phyloP scores from a whole-genome alignment of 2,888 invertebrate genomes.

The Xylota sylvarum region DNA sequence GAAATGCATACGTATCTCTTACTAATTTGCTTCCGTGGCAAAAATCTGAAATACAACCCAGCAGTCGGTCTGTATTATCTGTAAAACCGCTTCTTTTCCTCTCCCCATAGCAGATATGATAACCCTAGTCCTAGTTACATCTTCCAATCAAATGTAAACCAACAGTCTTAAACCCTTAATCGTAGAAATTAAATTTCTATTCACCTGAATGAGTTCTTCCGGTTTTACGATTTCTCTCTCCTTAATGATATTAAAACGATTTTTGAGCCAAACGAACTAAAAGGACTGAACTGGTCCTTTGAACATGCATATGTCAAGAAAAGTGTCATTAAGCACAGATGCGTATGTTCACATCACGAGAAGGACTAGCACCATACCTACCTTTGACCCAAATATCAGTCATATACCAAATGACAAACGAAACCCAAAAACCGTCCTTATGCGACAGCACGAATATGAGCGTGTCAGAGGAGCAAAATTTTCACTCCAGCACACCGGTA shows the following conservation, averaged over 20 bases:
- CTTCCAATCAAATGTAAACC: neutral
- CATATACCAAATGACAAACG: neutral
- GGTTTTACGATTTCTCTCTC: conserved; percentile 9
- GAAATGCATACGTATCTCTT: no score
- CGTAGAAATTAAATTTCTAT: neutral
- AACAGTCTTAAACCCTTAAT: neutral
- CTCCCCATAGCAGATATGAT: no score
- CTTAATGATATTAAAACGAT: conserved; percentile 22
- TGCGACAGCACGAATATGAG: neutral
- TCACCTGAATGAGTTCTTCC: neutral
- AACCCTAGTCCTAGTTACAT: neutral
- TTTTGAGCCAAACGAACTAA: neutral
- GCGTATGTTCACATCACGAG: conserved; percentile 3
- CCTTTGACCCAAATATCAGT: conserved; percentile 33
- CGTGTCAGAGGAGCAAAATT: conserved; percentile 1
- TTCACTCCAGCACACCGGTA: conserved; percentile 8
- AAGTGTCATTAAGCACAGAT: conserved; percentile 35
- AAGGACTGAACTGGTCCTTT: conserved; percentile 13
- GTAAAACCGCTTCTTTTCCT: no score
- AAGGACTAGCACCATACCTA: neutral
- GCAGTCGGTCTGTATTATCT: no score
- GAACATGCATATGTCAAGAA: conserved; percentile 38
- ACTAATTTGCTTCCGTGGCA: no score
- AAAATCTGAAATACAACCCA: no score
- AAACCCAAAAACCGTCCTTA: neutral